Conservation (phyloP, 2,113 vertebrate genomes). For the Seriola dumerili region DNA sequence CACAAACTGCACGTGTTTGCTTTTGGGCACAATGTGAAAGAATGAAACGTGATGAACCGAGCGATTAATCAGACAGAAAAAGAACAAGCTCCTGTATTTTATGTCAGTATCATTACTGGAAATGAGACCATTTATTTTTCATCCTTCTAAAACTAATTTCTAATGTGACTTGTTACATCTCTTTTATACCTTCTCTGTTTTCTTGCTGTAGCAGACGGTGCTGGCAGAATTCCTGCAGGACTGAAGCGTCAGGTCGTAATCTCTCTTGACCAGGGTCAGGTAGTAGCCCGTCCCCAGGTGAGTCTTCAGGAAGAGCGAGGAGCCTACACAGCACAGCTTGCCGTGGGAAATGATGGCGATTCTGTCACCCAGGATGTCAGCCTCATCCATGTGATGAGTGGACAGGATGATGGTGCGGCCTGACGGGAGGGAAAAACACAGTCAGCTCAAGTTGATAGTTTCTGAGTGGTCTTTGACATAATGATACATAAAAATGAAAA, state of each 20-base stretch:
- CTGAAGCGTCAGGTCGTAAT: constrained; percentile 92
- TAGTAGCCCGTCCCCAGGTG: constrained; percentile 98
- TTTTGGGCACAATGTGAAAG: background rate
- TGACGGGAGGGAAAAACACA: constrained; percentile 58
- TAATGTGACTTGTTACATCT: too few species aligned
- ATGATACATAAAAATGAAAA: background rate
- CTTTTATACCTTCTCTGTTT: constrained; percentile 82
- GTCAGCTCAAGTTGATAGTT: background rate
- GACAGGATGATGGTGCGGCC: constrained; percentile 98
- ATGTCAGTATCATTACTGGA: background rate
- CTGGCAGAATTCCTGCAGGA: constrained; percentile 97
- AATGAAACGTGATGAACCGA: background rate
- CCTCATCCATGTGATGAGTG: constrained; percentile 99
- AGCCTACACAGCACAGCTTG: constrained; percentile 96
- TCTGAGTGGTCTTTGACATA: background rate
- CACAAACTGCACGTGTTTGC: background rate
- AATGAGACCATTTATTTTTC: background rate
- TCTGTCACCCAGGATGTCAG: constrained; percentile 95
- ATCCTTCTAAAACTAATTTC: background rate
- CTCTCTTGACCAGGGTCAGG: constrained; percentile 96
- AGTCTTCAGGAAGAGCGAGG: constrained; percentile 96
- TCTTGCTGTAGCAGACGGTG: constrained; percentile 94
- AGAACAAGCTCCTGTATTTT: background rate
- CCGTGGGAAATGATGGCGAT: constrained; percentile 99
- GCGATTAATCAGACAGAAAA: background rate